Base-by-base conservation (phyloP, 2,888 invertebrate species). In the Geotrupes spiniger region DNA sequence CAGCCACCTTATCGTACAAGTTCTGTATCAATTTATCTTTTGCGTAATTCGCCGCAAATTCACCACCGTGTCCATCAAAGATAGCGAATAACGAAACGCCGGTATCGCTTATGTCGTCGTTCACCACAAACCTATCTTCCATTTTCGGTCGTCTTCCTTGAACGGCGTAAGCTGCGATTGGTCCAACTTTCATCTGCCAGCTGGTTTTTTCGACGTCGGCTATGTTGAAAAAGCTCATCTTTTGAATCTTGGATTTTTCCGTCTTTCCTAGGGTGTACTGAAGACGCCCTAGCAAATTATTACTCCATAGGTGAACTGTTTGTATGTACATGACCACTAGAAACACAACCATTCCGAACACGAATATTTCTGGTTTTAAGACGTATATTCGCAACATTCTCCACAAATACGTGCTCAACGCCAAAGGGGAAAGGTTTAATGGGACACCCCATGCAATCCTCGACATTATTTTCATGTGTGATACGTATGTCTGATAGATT, bases 41-140 rank as follows among this genome's bases (percentile, higher is more conserved):
- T 42, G 92, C 92, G 75, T 89, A 95, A 68, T 94, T 90, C 12
- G 94, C 93, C 42, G 94, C 94, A 76, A 91, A 91, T 76, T 94
- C 92, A 29, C 95, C 96, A 41, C 95, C 96, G 71, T 96, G 95
- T 0, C 95, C 95, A 75, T 96, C 95, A 71, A 94, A 95, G 58
- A 96, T 86, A 36, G 93, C 94, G 75, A 91, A 93, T 49, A 96
- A 76, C 12, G 92, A 88, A 43, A 93, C 85, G 14, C 88, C 90
- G 12, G 92, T 90, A 59, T 85, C 83, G 69, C 89, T 87, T 43
- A 92, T 84, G 66, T 92, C 86, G 71, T 89, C 87, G 58, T 91
- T 86, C 42, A 94, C 83, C 46, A 92, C 90, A 72, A 92, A 95
- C 65, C 94, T 80, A 73, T 96, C 95, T 77, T 96, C 96, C 95